Evolutionary conservation across 2,888 invertebrate species (phyloP).

Genomic region (Stratiomys singularior): DNA sequence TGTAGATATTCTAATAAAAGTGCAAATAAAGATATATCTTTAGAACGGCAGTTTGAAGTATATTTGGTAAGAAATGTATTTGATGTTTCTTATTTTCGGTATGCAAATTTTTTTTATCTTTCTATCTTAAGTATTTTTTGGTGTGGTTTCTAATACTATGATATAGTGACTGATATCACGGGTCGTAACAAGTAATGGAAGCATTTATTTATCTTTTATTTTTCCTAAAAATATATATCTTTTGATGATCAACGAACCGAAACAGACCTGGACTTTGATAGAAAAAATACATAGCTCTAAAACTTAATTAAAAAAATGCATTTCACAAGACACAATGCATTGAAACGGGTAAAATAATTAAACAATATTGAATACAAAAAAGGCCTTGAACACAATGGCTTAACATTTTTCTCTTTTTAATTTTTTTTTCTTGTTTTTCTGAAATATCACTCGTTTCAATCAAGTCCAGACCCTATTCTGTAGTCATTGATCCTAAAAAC

Average conservation of each 20-base stretch:
- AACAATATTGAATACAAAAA: not conserved
- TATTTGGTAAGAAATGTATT: too few species aligned
- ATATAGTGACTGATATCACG: constrained; percentile 38
- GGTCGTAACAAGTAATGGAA: constrained; percentile 12
- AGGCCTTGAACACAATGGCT: not conserved
- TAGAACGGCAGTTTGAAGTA: too few species aligned
- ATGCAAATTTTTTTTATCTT: not conserved
- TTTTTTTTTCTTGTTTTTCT: not conserved
- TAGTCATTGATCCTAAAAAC: not conserved
- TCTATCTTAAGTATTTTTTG: constrained; percentile 1
- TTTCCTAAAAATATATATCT: not conserved
- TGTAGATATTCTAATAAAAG: too few species aligned
- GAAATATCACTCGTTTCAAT: not conserved
- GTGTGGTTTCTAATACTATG: constrained; percentile 19
- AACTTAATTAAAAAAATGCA: not conserved
- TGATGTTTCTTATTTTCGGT: too few species aligned
- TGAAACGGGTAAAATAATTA: not conserved
- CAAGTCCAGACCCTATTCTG: not conserved
- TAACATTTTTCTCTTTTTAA: not conserved
- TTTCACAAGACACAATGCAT: not conserved
- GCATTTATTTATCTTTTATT: too few species aligned
- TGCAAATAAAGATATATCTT: too few species aligned
- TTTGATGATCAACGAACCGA: not conserved
- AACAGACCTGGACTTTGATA: not conserved
- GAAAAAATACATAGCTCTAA: not conserved